Evolutionary conservation across 2,888 invertebrate species (phyloP).

Genomic region (Chydorus sphaericus): DNA sequence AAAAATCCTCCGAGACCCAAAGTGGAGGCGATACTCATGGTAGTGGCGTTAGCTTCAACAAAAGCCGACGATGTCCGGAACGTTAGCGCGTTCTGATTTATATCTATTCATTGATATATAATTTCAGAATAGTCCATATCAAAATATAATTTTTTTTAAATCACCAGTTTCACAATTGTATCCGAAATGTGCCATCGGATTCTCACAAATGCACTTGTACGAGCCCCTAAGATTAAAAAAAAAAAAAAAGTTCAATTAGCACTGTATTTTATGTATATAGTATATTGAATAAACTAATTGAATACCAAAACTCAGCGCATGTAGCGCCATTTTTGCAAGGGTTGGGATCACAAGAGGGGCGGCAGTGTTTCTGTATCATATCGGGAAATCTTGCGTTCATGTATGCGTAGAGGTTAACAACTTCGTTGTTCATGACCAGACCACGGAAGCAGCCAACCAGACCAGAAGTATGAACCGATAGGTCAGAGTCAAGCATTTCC

Average conservation of each 20-base stretch:
- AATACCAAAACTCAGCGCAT: conserved; percentile 39
- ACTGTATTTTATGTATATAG: too few species aligned
- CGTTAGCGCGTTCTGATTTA: conserved; percentile 75
- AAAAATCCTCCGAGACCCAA: conserved; percentile 55
- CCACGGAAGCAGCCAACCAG: conserved; percentile 88
- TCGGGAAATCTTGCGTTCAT: conserved; percentile 83
- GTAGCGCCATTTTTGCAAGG: conserved; percentile 82
- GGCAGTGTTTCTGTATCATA: conserved; percentile 73
- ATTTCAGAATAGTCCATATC: not conserved
- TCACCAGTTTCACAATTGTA: conserved; percentile 75
- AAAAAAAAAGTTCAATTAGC: too few species aligned
- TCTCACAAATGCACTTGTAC: conserved; percentile 81
- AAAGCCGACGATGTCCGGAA: conserved; percentile 68
- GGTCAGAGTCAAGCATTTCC: conserved; percentile 62
- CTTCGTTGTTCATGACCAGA: conserved; percentile 77
- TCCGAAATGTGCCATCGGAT: conserved; percentile 84
- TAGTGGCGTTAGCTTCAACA: conserved; percentile 59
- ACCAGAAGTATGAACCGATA: conserved; percentile 56
- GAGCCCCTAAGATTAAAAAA: too few species aligned
- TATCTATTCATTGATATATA: conserved; percentile 41
- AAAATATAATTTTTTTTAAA: conserved; percentile 1
- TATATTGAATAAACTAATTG: too few species aligned
- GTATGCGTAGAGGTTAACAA: conserved; percentile 78
- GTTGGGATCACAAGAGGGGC: conserved; percentile 84
- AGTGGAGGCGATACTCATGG: conserved; percentile 44